These are phyloP conservation scores for Talpa occidentalis DNA, from an alignment of 2,113 vertebrate species.

Conservation along the genomic window DNA sequence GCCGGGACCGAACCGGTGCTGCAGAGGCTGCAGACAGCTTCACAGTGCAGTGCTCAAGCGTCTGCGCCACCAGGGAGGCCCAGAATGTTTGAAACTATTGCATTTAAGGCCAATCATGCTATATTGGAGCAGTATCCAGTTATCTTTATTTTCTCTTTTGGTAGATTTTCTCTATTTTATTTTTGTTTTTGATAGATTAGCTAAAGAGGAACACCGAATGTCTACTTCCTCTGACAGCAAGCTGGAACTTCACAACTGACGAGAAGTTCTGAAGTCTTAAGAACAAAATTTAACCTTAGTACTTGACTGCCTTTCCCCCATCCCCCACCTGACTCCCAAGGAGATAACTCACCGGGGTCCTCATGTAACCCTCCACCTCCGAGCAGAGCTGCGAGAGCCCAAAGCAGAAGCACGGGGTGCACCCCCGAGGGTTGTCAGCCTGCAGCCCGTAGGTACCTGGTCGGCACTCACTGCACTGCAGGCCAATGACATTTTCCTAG, in stretches of 20 bases:
- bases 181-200: background rate
- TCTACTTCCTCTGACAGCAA: background rate
- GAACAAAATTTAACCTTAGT: background rate
- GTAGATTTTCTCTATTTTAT: background rate
- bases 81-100: background rate
- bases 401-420: conserved; percentile 94
- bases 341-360: conserved; percentile 87
- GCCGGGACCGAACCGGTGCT: no score
- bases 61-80: no score
- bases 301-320: no score
- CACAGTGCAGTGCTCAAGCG: no score
- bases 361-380: conserved; percentile 88
- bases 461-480: conserved; percentile 91
- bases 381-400: conserved; percentile 90
- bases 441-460: conserved; percentile 90
- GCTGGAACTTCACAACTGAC: background rate
- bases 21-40: no score
- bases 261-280: background rate
- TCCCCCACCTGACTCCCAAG: background rate
- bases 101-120: background rate
- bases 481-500: conserved; percentile 92
- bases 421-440: conserved; percentile 86
- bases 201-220: background rate
- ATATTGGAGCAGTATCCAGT: accelerated
- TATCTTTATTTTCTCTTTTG: background rate